A percentile compares a stretch with the other conserved stretches of the same genome.
These are phyloP conservation scores for Moxostoma hubbsi DNA, from an alignment of 2,797 vertebrate species.

Conservation along the genomic window DNA sequence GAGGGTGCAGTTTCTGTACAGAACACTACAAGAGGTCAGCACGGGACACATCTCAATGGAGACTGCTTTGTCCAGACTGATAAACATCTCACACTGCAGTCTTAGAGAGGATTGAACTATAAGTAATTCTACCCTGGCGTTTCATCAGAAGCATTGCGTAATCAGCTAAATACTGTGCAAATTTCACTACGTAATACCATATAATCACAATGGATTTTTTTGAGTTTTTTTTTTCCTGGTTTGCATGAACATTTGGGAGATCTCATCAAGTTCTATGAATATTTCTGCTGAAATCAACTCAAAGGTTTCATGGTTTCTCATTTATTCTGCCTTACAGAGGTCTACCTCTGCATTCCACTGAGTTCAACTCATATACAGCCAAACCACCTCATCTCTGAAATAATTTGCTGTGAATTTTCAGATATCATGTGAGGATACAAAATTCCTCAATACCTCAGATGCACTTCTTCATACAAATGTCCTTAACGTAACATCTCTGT, in stretches of 20 bases:
- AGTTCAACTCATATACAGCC: conserved; percentile 25
- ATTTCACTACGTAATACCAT: conserved; percentile 22
- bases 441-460: conserved; percentile 51
- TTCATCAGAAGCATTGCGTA: conserved; percentile 38
- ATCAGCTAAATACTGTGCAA: conserved; percentile 17
- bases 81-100: conserved; percentile 14
- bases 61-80: conserved; percentile 22
- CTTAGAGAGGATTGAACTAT: conserved; percentile 23
- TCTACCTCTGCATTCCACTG: conserved; percentile 54
- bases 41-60: conserved; percentile 42
- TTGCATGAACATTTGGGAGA: conserved; percentile 42
- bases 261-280: conserved; percentile 8
- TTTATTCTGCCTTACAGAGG: conserved; percentile 51
- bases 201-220: conserved; percentile 36
- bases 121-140: conserved; percentile 25
- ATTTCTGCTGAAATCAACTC: conserved; percentile 16
- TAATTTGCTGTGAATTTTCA: conserved; percentile 33
- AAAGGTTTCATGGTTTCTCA: neutral
- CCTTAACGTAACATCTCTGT: conserved; percentile 30
- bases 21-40: conserved; percentile 30
- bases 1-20: conserved; percentile 25
- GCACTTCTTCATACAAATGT: conserved; percentile 50
- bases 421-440: conserved; percentile 45
- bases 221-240: conserved; percentile 30
- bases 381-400: conserved; percentile 43